Evolutionary conservation across 2,797 vertebrate species (phyloP).

Genomic region (Morelia viridis): DNA sequence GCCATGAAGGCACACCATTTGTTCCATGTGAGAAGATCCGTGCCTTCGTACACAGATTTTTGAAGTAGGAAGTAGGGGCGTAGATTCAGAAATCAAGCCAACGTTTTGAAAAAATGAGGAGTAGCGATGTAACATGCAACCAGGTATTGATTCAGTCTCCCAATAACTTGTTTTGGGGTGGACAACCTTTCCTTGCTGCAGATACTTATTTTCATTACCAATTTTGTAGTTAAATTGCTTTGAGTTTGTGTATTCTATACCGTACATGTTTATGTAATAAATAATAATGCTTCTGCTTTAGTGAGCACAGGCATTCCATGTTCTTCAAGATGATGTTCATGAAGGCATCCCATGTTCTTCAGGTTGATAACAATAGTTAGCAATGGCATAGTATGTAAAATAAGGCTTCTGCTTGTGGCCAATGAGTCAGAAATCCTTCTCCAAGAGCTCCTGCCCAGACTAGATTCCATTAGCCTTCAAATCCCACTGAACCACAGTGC

Average conservation of each 20-base stretch:
- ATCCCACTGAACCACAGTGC: neutral
- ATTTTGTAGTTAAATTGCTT: neutral
- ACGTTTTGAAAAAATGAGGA: neutral
- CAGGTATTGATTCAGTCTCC: neutral
- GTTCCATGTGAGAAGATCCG: neutral
- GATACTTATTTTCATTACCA: neutral
- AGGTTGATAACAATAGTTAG: neutral
- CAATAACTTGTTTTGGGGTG: neutral
- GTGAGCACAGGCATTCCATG: neutral
- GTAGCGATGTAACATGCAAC: neutral
- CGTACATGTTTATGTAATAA: neutral
- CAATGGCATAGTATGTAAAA: neutral
- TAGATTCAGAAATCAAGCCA: neutral
- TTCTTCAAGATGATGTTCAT: neutral
- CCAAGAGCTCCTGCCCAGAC: neutral
- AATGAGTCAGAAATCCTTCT: neutral
- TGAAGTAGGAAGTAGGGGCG: neutral
- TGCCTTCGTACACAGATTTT: neutral
- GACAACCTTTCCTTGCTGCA: neutral
- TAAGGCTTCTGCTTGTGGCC: neutral
- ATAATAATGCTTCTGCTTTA: neutral
- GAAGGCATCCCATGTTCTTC: neutral
- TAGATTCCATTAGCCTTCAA: neutral
- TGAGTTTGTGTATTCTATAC: neutral
- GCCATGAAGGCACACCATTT: neutral